phyloP scores from a whole-genome alignment of 2,888 invertebrate genomes.

The Scaptodrosophila latifasciaeformis region DNA sequence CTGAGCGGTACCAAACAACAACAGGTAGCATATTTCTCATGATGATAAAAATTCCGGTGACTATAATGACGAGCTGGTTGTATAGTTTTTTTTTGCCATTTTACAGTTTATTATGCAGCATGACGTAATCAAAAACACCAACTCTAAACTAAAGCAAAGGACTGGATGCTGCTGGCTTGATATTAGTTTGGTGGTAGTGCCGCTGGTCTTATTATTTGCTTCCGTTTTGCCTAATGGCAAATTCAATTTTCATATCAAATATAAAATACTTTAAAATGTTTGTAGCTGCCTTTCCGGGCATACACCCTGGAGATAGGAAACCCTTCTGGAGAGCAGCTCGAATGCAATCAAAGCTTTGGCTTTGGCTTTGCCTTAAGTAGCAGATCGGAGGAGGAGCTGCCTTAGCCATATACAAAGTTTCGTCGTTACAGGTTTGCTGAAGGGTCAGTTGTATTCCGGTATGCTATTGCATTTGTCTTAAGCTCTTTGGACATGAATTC shows the following conservation, averaged over 20 bases:
- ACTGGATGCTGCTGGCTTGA: not conserved
- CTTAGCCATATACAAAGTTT: too few species aligned
- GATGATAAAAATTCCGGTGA: too few species aligned
- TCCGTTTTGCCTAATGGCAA: slow-evolving; percentile 36
- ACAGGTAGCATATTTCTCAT: too few species aligned
- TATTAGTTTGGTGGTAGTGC: not conserved
- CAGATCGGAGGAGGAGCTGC: too few species aligned
- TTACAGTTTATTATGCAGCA: slow-evolving; percentile 63
- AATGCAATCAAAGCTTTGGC: slow-evolving; percentile 23
- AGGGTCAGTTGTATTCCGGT: slow-evolving; percentile 43
- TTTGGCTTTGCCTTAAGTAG: too few species aligned
- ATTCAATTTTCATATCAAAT: slow-evolving; percentile 53
- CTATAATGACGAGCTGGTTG: not conserved
- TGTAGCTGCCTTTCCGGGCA: slow-evolving; percentile 8
- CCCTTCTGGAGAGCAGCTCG: slow-evolving; percentile 19
- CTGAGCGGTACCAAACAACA: slow-evolving; percentile 5
- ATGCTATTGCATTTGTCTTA: slow-evolving; percentile 46
- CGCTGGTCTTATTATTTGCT: not conserved
- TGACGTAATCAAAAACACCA: slow-evolving; percentile 49
- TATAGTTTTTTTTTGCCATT: slow-evolving; percentile 25
- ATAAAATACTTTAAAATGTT: slow-evolving; percentile 46
- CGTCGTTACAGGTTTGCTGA: slow-evolving; percentile 38
- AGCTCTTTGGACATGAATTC: slow-evolving; percentile 39
- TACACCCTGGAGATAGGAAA: slow-evolving; percentile 40
- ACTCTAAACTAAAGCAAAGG: too few species aligned